These are phyloP conservation scores for Ceratosolen fusciceps DNA, from an alignment of 1,140 invertebrate species.

Conservation along the genomic window DNA sequence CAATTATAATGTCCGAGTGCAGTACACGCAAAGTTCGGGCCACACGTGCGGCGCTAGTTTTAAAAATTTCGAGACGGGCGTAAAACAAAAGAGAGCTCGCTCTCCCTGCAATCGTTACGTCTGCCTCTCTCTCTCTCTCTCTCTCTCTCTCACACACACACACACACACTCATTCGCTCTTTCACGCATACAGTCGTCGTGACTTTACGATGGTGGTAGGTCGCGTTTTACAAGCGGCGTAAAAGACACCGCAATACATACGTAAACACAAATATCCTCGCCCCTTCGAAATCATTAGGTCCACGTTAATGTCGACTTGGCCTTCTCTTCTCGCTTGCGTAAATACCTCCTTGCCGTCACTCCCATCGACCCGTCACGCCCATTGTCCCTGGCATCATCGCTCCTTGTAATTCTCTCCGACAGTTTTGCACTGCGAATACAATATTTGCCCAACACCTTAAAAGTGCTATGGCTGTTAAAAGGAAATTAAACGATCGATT, in stretches of 20 bases:
- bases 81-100: not conserved
- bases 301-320: not conserved
- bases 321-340: not conserved
- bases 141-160: not conserved
- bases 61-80: not conserved
- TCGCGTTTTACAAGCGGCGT: conserved; percentile 1
- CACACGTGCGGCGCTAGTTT: not conserved
- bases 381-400: too few relatives aligned
- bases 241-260: conserved; percentile 2
- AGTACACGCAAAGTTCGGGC: not conserved
- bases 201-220: not conserved
- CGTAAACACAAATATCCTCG: not conserved
- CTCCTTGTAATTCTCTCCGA: not conserved
- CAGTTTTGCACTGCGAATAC: not conserved
- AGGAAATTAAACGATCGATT: too few relatives aligned
- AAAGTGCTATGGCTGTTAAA: too few relatives aligned
- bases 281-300: not conserved
- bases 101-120: not conserved
- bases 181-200: too few relatives aligned
- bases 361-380: too few relatives aligned
- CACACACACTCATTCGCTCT: not conserved
- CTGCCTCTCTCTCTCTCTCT: not conserved
- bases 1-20: conserved; percentile 21
- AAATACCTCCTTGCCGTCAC: not conserved
- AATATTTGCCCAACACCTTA: not conserved